A percentile compares a stretch with the other conserved stretches of the same genome.
Conservation (phyloP, 2,113 vertebrate genomes). For the Danio rerio region DNA sequence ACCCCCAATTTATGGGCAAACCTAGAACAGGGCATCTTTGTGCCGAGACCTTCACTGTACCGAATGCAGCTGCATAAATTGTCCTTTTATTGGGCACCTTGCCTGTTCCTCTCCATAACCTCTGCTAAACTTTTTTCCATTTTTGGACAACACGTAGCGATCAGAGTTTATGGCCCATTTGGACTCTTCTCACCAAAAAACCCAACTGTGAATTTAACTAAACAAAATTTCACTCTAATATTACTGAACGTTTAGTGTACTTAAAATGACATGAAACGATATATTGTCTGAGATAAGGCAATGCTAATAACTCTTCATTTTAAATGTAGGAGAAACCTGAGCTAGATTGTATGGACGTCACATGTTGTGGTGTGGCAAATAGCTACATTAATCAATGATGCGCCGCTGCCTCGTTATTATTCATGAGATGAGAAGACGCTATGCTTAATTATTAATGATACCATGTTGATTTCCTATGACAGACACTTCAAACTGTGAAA, state of each 20-base stretch:
- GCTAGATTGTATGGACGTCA: too few species aligned
- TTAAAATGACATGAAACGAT: too few species aligned
- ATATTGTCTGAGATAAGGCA: too few species aligned
- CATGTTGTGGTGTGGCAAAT: too few species aligned
- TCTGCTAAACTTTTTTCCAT: constrained; percentile 22
- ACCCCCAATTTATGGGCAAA: constrained; percentile 52
- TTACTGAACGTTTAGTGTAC: background rate
- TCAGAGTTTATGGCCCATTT: background rate
- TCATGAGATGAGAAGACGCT: too few species aligned
- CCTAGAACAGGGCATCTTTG: constrained; percentile 62
- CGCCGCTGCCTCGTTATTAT: too few species aligned
- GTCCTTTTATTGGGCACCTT: constrained; percentile 51
- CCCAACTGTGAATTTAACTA: background rate
- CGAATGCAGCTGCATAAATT: constrained; percentile 55
- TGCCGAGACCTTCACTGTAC: constrained; percentile 52
- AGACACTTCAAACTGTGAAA: too few species aligned
- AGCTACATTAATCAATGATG: too few species aligned
- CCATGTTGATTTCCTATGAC: too few species aligned
- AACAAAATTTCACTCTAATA: background rate
- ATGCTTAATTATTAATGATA: too few species aligned
- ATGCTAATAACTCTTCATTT: too few species aligned
- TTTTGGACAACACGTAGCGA: constrained; percentile 4
- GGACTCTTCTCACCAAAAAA: background rate
- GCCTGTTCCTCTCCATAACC: constrained; percentile 43
- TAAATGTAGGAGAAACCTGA: too few species aligned